phyloP scores from a whole-genome alignment of 2,113 vertebrate genomes.

The Speoplatyrhinus poulsoni region DNA sequence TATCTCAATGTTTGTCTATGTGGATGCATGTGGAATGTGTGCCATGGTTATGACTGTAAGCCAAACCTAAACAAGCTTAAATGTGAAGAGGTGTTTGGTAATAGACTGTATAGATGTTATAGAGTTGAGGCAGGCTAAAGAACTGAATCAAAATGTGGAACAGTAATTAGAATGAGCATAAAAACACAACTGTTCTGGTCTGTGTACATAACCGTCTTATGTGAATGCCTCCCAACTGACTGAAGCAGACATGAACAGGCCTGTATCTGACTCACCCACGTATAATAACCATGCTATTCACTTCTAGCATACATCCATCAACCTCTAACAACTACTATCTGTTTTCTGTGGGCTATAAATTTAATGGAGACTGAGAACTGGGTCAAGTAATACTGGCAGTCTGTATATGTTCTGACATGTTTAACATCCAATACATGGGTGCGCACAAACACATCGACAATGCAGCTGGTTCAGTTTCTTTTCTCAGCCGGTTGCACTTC shows the following conservation, averaged over 20 bases:
- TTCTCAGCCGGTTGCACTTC: conserved; percentile 41
- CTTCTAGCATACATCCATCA: conserved; percentile 44
- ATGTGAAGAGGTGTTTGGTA: too few relatives aligned
- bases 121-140: too few relatives aligned
- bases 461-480: not conserved
- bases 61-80: too few relatives aligned
- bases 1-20: not conserved
- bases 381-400: not conserved
- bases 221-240: conserved; percentile 38
- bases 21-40: not conserved
- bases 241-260: conserved; percentile 46
- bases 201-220: conserved; percentile 28
- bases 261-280: conserved; percentile 33
- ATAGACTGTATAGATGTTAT: too few relatives aligned
- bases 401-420: conserved; percentile 3
- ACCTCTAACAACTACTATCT: conserved; percentile 40
- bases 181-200: not conserved
- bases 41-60: not conserved
- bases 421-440: not conserved
- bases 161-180: too few relatives aligned
- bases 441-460: not conserved
- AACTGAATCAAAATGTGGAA: too few relatives aligned
- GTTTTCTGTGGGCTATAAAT: conserved; percentile 18
- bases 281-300: conserved; percentile 44
- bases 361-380: conserved; percentile 18